Percentiles rank a stretch among this genome's conserved stretches.
These are phyloP conservation scores for Triops longicaudatus DNA, from an alignment of 1,140 invertebrate species.

Conservation along the genomic window DNA sequence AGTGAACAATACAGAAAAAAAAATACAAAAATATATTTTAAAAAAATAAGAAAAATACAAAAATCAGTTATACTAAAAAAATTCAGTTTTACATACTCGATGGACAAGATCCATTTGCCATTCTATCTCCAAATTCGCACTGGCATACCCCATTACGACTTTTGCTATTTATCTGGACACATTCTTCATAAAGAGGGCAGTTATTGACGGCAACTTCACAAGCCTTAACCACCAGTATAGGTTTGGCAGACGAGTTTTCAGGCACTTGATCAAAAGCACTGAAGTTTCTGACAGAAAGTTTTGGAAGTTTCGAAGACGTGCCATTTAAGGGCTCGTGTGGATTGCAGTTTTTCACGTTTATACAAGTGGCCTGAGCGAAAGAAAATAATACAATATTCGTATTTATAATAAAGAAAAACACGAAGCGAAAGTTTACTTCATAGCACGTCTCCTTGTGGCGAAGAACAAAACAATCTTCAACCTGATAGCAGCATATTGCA, in stretches of 20 bases:
- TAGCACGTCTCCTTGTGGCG: slow-evolving; percentile 65
- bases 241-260: slow-evolving; percentile 40
- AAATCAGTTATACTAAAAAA: background rate
- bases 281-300: background rate
- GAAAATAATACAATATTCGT: background rate
- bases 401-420: background rate
- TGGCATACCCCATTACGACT: background rate
- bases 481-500: slow-evolving; percentile 54
- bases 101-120: background rate
- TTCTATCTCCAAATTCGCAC: background rate
- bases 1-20: too few relatives aligned
- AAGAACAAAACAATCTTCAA: slow-evolving; percentile 66
- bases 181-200: background rate
- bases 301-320: slow-evolving; percentile 43
- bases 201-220: slow-evolving; percentile 25
- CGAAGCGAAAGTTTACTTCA: slow-evolving; percentile 45
- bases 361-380: slow-evolving; percentile 7
- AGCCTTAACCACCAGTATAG: background rate
- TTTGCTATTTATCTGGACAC: background rate
- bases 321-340: slow-evolving; percentile 32
- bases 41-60: background rate
- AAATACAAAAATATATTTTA: background rate
- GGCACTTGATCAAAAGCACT: slow-evolving; percentile 55
- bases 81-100: background rate
- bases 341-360: slow-evolving; percentile 18